Percentiles rank a stretch among this genome's conserved stretches.
Conservation (phyloP, 2,888 invertebrate genomes). For the Pachydiplax longipennis region DNA sequence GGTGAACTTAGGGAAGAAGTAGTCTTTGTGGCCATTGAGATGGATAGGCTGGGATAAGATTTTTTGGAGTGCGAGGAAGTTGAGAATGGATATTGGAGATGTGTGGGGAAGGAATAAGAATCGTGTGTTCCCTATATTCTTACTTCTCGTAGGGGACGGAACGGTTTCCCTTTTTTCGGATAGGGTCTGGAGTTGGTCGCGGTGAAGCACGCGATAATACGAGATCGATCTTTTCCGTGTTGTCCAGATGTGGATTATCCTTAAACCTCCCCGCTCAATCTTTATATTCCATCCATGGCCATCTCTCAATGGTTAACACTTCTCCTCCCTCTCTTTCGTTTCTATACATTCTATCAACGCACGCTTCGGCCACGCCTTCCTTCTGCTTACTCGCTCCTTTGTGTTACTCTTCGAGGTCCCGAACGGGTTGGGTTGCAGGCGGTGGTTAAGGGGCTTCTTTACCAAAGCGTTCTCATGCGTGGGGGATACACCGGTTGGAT, state of each 20-base stretch:
- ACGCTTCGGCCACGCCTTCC: neutral
- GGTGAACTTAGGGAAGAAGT: neutral
- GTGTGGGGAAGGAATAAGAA: neutral
- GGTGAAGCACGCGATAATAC: slow-evolving; percentile 25
- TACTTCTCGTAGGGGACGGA: neutral
- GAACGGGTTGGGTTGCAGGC: neutral
- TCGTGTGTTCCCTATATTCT: neutral
- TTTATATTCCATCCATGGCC: neutral
- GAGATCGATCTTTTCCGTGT: slow-evolving; percentile 19
- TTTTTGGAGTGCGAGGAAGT: slow-evolving; percentile 20
- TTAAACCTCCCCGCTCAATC: neutral
- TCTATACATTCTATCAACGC: neutral
- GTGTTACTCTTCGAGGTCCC: neutral
- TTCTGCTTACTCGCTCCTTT: neutral
- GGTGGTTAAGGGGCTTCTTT: neutral
- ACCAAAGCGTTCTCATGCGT: neutral
- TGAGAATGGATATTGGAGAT: neutral
- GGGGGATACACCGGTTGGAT: neutral
- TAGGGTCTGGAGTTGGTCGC: neutral
- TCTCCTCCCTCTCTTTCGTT: neutral
- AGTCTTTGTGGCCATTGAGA: slow-evolving; percentile 15
- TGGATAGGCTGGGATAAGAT: slow-evolving; percentile 1
- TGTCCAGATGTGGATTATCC: neutral
- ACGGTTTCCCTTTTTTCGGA: neutral
- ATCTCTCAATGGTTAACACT: slow-evolving; percentile 10